Evolutionary conservation across 2,888 invertebrate genomes (phyloP).

Genomic region (Nemoura dubitans): DNA sequence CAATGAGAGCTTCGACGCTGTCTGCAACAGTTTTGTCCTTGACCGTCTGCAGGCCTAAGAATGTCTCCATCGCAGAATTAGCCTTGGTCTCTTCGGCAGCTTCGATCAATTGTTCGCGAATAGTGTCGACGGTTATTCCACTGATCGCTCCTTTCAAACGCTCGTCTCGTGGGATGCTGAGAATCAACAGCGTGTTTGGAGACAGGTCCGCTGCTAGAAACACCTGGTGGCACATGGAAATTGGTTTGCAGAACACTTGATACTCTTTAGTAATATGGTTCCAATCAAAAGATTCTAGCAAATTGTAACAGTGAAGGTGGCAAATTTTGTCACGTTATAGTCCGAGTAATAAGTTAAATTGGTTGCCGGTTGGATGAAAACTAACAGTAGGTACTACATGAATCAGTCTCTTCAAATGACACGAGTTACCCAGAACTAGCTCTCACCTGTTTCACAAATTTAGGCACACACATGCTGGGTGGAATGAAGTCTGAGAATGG

Average conservation of each 20-base stretch:
- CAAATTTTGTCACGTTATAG: too few relatives aligned
- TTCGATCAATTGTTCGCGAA: constrained; percentile 57
- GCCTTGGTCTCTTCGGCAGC: constrained; percentile 58
- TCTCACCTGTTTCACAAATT: constrained; percentile 62
- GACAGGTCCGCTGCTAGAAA: constrained; percentile 62
- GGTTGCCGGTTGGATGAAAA: too few relatives aligned
- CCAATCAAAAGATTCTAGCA: too few relatives aligned
- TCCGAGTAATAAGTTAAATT: too few relatives aligned
- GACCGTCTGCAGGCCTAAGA: constrained; percentile 63
- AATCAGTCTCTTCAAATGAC: too few relatives aligned
- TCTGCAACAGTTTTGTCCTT: constrained; percentile 80
- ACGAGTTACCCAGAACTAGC: neutral
- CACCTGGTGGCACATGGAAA: constrained; percentile 42
- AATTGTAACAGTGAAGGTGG: too few relatives aligned
- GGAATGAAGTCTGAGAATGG: constrained; percentile 80
- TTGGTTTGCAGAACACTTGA: too few relatives aligned
- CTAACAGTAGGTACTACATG: too few relatives aligned
- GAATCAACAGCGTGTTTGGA: constrained; percentile 62
- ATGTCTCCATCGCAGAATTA: constrained; percentile 59
- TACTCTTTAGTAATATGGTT: too few relatives aligned
- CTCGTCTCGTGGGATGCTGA: constrained; percentile 62
- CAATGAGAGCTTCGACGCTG: constrained; percentile 85
- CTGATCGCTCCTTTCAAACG: constrained; percentile 52
- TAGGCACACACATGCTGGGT: constrained; percentile 75
- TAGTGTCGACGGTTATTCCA: constrained; percentile 41